Evolutionary conservation across 2,888 invertebrate genomes (phyloP).

Genomic region (Marasmarcha lunaedactyla): DNA sequence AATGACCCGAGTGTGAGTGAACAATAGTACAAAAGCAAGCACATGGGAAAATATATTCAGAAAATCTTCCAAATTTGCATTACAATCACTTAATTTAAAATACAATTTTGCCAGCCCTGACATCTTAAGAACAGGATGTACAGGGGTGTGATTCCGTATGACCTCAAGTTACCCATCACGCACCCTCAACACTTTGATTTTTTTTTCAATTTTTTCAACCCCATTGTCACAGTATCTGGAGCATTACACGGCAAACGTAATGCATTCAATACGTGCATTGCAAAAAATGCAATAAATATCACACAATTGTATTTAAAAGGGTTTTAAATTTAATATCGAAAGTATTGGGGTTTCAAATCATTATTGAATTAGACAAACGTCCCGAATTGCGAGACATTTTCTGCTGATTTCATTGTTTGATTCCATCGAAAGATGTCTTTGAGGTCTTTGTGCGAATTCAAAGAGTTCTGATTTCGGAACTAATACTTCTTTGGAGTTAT

Average conservation of each 20-base stretch:
- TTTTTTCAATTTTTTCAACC: slow-evolving; percentile 20
- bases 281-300: slow-evolving; percentile 65
- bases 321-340: slow-evolving; percentile 61
- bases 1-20: too few species aligned
- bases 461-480: too few species aligned
- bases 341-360: slow-evolving; percentile 41
- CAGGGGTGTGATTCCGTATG: slow-evolving; percentile 64
- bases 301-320: slow-evolving; percentile 65
- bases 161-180: slow-evolving; percentile 65
- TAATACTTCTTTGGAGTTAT: too few species aligned
- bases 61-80: too few species aligned
- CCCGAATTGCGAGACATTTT: not conserved
- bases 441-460: too few species aligned
- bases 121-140: slow-evolving; percentile 44
- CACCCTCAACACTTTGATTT: slow-evolving; percentile 39
- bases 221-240: slow-evolving; percentile 48
- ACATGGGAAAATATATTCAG: too few species aligned
- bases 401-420: too few species aligned
- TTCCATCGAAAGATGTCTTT: too few species aligned
- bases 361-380: slow-evolving; percentile 5
- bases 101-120: slow-evolving; percentile 2
- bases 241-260: slow-evolving; percentile 44
- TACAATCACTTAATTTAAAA: too few species aligned
- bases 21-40: too few species aligned
- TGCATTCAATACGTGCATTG: slow-evolving; percentile 27